These are phyloP conservation scores for Cydia strobilella DNA, from an alignment of 1,140 invertebrate species.

Conservation along the genomic window DNA sequence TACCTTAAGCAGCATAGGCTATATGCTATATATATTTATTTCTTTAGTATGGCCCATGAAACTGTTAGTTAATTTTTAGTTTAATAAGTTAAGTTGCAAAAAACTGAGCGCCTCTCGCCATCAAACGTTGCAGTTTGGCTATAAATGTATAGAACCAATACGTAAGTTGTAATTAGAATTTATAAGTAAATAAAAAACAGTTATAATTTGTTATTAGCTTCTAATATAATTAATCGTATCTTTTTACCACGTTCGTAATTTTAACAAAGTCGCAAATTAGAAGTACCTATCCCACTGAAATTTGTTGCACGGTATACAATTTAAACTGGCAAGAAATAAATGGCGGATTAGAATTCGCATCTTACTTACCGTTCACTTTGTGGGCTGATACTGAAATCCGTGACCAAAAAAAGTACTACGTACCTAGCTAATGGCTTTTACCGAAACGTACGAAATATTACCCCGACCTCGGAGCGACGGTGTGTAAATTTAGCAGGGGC, in stretches of 20 bases:
- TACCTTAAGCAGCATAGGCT: neutral
- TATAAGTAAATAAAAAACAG: too few relatives aligned
- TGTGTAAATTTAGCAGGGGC: neutral
- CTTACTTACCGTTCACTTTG: neutral
- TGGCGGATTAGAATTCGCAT: neutral
- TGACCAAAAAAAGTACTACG: slow-evolving; percentile 6
- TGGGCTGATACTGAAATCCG: slow-evolving; percentile 15
- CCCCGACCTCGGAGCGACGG: neutral
- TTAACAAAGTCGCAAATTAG: neutral
- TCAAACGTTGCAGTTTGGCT: too few relatives aligned
- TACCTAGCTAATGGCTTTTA: slow-evolving; percentile 17
- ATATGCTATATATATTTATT: too few relatives aligned
- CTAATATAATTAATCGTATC: neutral
- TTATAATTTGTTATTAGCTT: too few relatives aligned
- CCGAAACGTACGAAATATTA: slow-evolving; percentile 16
- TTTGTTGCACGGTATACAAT: neutral
- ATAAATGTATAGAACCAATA: too few relatives aligned
- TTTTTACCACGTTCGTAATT: neutral
- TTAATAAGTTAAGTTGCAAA: too few relatives aligned
- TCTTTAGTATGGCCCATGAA: too few relatives aligned
- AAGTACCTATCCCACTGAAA: neutral
- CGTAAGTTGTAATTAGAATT: too few relatives aligned
- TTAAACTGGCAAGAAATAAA: neutral
- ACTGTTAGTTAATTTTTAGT: too few relatives aligned
- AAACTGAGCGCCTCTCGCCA: too few relatives aligned